Base-by-base conservation (phyloP, 2,797 vertebrate species). In the Dendrocincla fuliginosa region DNA sequence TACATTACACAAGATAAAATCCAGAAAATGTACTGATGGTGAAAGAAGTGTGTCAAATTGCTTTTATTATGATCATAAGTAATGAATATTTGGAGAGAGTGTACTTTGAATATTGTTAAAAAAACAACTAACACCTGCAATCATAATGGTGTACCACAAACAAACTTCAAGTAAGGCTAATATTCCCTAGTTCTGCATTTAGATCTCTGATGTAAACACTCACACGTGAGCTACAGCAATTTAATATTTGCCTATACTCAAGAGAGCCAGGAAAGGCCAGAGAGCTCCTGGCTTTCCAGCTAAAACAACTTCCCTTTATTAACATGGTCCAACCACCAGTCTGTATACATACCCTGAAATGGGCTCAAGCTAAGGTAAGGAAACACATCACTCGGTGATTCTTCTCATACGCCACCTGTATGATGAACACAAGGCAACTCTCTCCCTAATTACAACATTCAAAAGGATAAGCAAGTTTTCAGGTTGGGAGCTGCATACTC, bases 271-370 rank as follows among this genome's bases (percentile, higher is more conserved):
- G 27, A 73, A 39, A 69, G 12, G 9, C 19, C 50, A 87, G n/a
- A 57, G 9, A 50, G 50, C 39, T 56, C 61, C 32, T n/a, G n/a
- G 30, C n/a, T 18, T 84, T 82, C 44, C 75, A 91, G 5, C 3
- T 71, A 4, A 60, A 41, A 81, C 75, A 56, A 3, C 10, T 25
- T 39, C 9, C 6, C 19, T 4, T 28, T 52, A 49, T 25, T 46
- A 65, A 71, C 10, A 7, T 67, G 23, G 39, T 67, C 33, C 18
- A 47, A n/a, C 6, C 42, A 77, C 15, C 33, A 87, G 47, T 33
- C 68, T 41, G 50, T 0, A 1, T 7, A 64, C 2, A 37, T 1
- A 0, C 25, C 63, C 5, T 39, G 55, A 75, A 61, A 69, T 6
- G 17, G 22, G 18, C 30, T 80, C 82, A 84, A 69, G 30, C 23